Evolutionary conservation across 2,113 vertebrate genomes (phyloP).

Genomic region (Eleginops maclovinus): DNA sequence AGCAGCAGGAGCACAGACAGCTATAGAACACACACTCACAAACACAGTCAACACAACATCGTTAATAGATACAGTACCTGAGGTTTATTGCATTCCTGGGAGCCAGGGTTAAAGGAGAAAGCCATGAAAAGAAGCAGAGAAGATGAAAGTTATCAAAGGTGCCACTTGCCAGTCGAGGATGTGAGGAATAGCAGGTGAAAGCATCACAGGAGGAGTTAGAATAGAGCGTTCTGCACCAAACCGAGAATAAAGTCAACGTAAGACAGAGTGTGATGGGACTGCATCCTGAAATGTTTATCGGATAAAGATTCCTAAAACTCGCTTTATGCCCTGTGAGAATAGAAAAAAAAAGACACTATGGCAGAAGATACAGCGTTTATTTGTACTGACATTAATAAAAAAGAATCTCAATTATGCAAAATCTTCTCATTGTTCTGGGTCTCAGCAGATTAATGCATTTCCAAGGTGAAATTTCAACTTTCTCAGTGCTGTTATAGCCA

Average conservation of each 20-base stretch:
- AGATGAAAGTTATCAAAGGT: constrained; percentile 90
- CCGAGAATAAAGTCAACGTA: not conserved
- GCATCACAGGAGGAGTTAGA: constrained; percentile 19
- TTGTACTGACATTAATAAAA: not conserved
- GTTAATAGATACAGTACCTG: constrained; percentile 93
- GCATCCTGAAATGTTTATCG: not conserved
- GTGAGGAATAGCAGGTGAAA: constrained; percentile 34
- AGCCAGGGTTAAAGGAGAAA: constrained; percentile 93
- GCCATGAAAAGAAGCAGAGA: constrained; percentile 91
- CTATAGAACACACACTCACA: constrained; percentile 49
- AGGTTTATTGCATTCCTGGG: constrained; percentile 97
- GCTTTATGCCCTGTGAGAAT: not conserved
- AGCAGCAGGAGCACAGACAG: constrained; percentile 35
- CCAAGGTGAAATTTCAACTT: constrained; percentile 53
- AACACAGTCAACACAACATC: constrained; percentile 63
- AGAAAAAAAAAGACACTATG: too few relatives aligned
- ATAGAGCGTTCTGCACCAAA: constrained; percentile 18
- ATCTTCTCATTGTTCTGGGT: not conserved
- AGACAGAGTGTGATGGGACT: not conserved
- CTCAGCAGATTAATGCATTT: constrained; percentile 18
- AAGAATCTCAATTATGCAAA: not conserved
- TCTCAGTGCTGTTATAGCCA: constrained; percentile 19
- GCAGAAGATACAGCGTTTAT: too few relatives aligned
- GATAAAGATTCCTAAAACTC: not conserved
- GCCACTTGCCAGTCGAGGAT: constrained; percentile 40